phyloP scores from a whole-genome alignment of 2,888 invertebrate genomes.

The Tetragnatha montana region DNA sequence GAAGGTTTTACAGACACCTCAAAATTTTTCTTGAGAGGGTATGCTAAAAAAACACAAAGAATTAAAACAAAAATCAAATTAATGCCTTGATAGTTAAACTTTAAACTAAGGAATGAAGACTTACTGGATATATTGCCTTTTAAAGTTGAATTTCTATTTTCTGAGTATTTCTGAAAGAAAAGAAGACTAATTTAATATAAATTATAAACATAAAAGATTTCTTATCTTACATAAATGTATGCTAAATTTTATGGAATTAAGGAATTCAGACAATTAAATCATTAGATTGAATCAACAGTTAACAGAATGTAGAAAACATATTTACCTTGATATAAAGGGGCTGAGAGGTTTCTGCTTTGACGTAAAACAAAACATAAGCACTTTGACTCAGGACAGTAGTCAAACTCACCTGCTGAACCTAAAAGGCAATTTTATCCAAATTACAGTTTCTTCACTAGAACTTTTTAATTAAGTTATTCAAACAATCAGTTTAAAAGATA shows the following conservation, averaged over 20 bases:
- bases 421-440: slow-evolving; percentile 11
- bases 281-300: background rate
- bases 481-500: background rate
- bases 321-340: slow-evolving; percentile 62
- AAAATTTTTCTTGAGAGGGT: slow-evolving; percentile 33
- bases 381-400: slow-evolving; percentile 81
- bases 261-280: too few relatives aligned
- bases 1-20: slow-evolving; percentile 44
- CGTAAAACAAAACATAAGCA: slow-evolving; percentile 93
- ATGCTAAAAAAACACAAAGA: slow-evolving; percentile 21
- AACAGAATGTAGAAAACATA: slow-evolving; percentile 78
- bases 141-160: slow-evolving; percentile 30
- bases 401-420: slow-evolving; percentile 85
- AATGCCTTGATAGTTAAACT: background rate
- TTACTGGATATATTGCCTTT: slow-evolving; percentile 53
- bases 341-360: slow-evolving; percentile 66
- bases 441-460: background rate
- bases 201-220: background rate
- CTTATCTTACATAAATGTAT: too few relatives aligned
- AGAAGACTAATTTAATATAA: background rate
- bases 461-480: background rate
- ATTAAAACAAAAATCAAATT: background rate
- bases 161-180: slow-evolving; percentile 44
- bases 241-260: too few relatives aligned
- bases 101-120: background rate